A percentile compares a stretch with the other conserved stretches of the same genome.
Conservation (phyloP, 2,113 vertebrate genomes). For the Corythornis vintsioides region DNA sequence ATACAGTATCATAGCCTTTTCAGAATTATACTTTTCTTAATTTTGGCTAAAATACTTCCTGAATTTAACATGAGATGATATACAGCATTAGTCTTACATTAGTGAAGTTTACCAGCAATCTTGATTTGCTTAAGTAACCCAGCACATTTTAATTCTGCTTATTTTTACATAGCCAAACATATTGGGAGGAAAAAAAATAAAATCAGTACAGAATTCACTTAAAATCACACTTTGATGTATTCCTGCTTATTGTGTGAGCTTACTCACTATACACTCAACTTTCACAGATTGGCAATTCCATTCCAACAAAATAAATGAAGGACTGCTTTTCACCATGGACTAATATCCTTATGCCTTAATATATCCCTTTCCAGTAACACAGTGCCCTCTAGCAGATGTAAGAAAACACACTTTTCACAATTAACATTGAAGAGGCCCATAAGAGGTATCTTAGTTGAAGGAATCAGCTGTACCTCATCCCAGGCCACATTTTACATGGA, state of each 20-base stretch:
- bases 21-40: not conserved
- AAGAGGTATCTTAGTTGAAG: not conserved
- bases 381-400: not conserved
- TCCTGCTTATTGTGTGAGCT: not conserved
- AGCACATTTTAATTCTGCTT: not conserved
- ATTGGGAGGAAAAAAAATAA: not conserved
- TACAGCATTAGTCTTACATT: not conserved
- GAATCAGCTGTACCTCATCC: not conserved
- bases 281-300: not conserved
- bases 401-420: not conserved
- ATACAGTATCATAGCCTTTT: not conserved
- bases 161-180: not conserved
- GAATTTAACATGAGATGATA: not conserved
- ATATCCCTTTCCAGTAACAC: not conserved
- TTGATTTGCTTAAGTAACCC: not conserved
- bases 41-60: not conserved
- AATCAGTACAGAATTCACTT: not conserved
- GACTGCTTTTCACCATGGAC: accelerated
- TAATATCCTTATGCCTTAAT: not conserved
- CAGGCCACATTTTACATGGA: not conserved
- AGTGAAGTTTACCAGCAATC: not conserved
- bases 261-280: not conserved
- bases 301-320: not conserved
- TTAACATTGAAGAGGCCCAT: not conserved
- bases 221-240: not conserved